Percentiles rank a stretch among this genome's conserved stretches.
phyloP scores from a whole-genome alignment of 2,113 vertebrate species.

The Regulus satrapa region DNA sequence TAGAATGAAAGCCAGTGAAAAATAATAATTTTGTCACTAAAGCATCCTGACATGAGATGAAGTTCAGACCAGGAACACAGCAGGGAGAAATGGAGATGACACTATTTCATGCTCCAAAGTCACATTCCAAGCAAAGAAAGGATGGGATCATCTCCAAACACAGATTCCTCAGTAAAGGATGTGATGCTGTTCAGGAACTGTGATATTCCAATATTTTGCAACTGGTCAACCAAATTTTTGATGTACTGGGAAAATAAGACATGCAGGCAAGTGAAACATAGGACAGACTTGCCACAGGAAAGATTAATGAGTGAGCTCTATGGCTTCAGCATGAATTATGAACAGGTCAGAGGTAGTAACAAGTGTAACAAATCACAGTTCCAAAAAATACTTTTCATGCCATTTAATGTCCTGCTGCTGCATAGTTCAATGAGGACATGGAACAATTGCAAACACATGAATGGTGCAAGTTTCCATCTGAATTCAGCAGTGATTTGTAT shows the following conservation, averaged over 20 bases:
- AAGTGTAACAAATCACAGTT: neutral
- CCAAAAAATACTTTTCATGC: neutral
- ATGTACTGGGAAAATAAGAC: neutral
- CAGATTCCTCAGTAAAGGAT: neutral
- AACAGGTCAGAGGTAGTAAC: constrained; percentile 21
- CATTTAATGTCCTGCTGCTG: neutral
- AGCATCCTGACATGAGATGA: neutral
- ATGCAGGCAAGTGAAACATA: neutral
- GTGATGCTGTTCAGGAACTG: neutral
- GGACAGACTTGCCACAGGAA: neutral
- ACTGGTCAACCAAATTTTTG: neutral
- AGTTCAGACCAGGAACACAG: neutral
- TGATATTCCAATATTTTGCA: neutral
- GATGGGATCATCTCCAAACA: neutral
- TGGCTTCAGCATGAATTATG: neutral
- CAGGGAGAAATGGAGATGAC: neutral
- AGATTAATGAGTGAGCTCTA: neutral
- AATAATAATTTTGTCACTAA: neutral
- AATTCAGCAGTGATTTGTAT: neutral
- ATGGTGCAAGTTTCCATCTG: neutral
- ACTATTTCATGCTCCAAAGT: neutral
- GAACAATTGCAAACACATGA: neutral
- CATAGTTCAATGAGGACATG: neutral
- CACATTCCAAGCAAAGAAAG: neutral
- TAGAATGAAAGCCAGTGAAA: neutral